Percentiles rank a stretch among this genome's conserved stretches.
These are phyloP conservation scores for Lithophane socia DNA, from an alignment of 2,888 invertebrate genomes.

Conservation along the genomic window DNA sequence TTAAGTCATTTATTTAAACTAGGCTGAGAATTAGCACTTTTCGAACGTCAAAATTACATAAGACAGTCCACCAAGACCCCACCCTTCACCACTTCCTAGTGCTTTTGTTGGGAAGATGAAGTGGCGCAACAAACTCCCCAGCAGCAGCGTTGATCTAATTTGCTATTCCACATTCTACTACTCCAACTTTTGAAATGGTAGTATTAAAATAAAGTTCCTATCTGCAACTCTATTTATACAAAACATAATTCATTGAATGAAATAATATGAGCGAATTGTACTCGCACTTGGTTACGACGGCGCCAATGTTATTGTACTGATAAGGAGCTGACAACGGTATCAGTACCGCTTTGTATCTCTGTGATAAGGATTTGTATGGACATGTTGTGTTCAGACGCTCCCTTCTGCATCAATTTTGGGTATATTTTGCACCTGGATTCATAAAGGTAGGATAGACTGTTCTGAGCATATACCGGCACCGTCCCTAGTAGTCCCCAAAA, in stretches of 20 bases:
- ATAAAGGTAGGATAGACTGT: background rate
- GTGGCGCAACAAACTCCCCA: no score
- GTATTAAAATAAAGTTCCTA: slow-evolving; percentile 26
- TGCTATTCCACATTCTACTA: background rate
- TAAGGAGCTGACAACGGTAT: slow-evolving; percentile 49
- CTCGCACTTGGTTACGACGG: slow-evolving; percentile 50
- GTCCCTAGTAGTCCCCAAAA: no score
- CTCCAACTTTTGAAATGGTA: background rate
- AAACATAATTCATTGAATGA: slow-evolving; percentile 47
- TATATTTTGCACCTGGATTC: background rate
- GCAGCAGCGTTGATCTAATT: background rate
- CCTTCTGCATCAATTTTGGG: slow-evolving; percentile 9
- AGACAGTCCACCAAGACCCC: no score
- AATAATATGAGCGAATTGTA: slow-evolving; percentile 40
- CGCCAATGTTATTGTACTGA: slow-evolving; percentile 64
- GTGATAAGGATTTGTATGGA: slow-evolving; percentile 45
- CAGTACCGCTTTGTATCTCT: slow-evolving; percentile 53
- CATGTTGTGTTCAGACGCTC: slow-evolving; percentile 12
- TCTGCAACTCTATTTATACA: slow-evolving; percentile 37
- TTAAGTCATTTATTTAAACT: no score
- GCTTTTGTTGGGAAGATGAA: no score
- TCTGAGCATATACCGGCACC: no score
- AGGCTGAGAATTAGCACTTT: no score
- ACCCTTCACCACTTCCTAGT: no score
- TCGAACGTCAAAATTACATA: no score